These are phyloP conservation scores for Dryocosmus kuriphilus DNA, from an alignment of 2,888 invertebrate genomes.

Conservation along the genomic window DNA sequence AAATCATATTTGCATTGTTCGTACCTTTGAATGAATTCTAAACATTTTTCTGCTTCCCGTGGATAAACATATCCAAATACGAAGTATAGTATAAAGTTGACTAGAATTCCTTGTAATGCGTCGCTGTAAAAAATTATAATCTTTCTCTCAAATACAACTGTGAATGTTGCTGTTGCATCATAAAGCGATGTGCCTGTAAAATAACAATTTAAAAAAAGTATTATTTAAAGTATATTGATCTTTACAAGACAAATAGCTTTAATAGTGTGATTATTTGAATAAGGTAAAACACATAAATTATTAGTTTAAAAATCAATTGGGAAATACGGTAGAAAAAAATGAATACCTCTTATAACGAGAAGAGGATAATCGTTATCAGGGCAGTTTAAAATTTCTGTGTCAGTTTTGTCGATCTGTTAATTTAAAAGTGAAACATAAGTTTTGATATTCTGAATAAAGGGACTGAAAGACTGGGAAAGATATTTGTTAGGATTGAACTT, in stretches of 20 bases:
- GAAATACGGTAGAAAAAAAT: conserved; percentile 4
- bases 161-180: neutral
- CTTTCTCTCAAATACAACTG: conserved; percentile 27
- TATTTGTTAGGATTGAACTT: no score
- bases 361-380: conserved; percentile 29
- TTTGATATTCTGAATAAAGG: no score
- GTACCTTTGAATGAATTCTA: no score
- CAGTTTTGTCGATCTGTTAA: no score
- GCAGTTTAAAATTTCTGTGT: conserved; percentile 21
- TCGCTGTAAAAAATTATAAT: conserved; percentile 13
- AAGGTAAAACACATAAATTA: no score
- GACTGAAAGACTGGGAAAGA: no score
- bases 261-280: no score
- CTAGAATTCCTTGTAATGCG: conserved; percentile 41
- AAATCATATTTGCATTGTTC: no score
- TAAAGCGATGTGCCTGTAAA: conserved; percentile 39
- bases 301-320: neutral
- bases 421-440: no score
- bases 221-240: neutral
- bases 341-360: conserved; percentile 40
- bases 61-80: conserved; percentile 44
- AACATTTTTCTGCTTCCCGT: conserved; percentile 22
- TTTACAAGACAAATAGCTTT: neutral
- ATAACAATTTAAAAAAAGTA: neutral
- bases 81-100: conserved; percentile 41